Evolutionary conservation across 2,797 vertebrate genomes (phyloP).

Genomic region (Prionace glauca): DNA sequence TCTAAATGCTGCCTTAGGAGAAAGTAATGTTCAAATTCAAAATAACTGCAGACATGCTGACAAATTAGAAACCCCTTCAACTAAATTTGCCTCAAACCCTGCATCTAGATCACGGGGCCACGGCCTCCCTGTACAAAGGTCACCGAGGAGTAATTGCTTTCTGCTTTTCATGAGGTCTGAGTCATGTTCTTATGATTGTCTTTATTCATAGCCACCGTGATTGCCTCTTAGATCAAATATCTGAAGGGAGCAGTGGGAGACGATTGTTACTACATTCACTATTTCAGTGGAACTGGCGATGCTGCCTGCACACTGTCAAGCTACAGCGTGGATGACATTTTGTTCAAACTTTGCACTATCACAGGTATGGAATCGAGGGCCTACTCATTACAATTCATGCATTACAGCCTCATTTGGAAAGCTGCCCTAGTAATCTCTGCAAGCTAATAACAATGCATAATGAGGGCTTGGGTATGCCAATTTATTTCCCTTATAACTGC

Average conservation of each 20-base stretch:
- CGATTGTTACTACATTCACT: not conserved
- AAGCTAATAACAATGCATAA: not conserved
- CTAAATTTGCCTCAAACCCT: not conserved
- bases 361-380: not conserved
- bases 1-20: not conserved
- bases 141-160: not conserved
- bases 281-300: not conserved
- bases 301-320: not conserved
- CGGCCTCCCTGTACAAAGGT: not conserved
- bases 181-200: not conserved
- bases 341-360: not conserved
- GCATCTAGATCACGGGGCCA: not conserved
- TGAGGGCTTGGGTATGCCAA: not conserved
- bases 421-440: not conserved
- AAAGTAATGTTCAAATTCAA: not conserved
- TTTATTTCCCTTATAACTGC: not conserved
- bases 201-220: not conserved
- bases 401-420: not conserved
- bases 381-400: not conserved
- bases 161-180: not conserved
- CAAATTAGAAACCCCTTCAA: not conserved
- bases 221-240: not conserved
- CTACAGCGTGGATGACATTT: not conserved
- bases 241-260: not conserved
- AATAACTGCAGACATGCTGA: not conserved